Conservation (phyloP, 2,888 invertebrate genomes). For the Lepeophtheirus nordmannii region DNA sequence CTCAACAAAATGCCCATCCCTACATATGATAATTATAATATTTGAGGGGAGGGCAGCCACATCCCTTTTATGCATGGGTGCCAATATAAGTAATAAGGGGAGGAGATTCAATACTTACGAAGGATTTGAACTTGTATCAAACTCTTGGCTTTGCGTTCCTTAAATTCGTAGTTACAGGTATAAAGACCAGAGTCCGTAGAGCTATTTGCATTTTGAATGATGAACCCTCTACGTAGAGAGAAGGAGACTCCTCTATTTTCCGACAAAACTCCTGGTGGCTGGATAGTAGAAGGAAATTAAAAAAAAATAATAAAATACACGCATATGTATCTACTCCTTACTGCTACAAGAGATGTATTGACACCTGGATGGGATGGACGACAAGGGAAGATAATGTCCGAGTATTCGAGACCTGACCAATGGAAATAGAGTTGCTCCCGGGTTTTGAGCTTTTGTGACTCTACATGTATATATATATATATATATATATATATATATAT, state of each 20-base stretch:
- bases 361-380: too few species aligned
- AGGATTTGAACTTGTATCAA: not conserved
- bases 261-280: not conserved
- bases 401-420: too few species aligned
- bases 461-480: too few species aligned
- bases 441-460: too few species aligned
- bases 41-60: not conserved
- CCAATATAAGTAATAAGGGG: not conserved
- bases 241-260: not conserved
- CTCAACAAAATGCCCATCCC: too few species aligned
- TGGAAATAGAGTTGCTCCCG: too few species aligned
- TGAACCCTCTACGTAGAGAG: not conserved
- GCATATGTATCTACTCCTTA: too few species aligned
- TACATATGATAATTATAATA: too few species aligned
- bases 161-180: not conserved
- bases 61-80: not conserved
- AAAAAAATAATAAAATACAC: too few species aligned
- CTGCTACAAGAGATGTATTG: too few species aligned
- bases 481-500: too few species aligned
- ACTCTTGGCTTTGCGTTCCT: not conserved
- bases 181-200: not conserved
- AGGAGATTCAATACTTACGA: not conserved
- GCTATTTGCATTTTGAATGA: not conserved
- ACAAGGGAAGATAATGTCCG: too few species aligned
- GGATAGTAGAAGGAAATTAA: not conserved